A percentile compares a stretch with the other conserved stretches of the same genome.
phyloP scores from a whole-genome alignment of 2,888 invertebrate genomes.

The Mycalesis mineus region DNA sequence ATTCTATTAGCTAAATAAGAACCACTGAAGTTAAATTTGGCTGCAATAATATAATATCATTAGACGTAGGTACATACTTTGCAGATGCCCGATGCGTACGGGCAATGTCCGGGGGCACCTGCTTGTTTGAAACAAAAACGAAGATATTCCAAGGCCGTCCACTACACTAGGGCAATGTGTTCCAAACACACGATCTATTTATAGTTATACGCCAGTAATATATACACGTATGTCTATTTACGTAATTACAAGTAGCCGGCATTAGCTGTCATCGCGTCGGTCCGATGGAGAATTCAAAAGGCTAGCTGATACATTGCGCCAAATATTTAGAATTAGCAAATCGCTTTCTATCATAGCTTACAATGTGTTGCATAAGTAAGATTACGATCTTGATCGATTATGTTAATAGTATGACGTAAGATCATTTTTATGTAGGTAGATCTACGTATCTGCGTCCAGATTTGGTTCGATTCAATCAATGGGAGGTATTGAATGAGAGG shows the following conservation, averaged over 20 bases:
- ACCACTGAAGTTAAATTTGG: too few relatives aligned
- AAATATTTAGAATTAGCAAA: conserved; percentile 43
- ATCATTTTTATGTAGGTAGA: conserved; percentile 43
- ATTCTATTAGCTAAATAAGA: too few relatives aligned
- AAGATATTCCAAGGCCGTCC: conserved; percentile 22
- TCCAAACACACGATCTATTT: conserved; percentile 25
- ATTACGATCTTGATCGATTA: conserved; percentile 70
- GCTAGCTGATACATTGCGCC: conserved; percentile 22
- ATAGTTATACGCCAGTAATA: conserved; percentile 33
- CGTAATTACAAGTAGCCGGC: conserved; percentile 4
- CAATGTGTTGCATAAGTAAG: conserved; percentile 52
- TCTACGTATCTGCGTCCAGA: conserved; percentile 48
- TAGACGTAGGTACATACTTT: background rate
- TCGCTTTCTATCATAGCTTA: conserved; percentile 56
- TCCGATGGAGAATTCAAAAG: conserved; percentile 8
- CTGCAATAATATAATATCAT: too few relatives aligned
- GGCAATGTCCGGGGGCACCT: background rate
- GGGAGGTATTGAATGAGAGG: conserved; percentile 45
- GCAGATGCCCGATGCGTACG: background rate
- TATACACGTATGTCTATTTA: conserved; percentile 21
- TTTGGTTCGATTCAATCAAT: conserved; percentile 48
- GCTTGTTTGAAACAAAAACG: conserved; percentile 12
- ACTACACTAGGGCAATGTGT: conserved; percentile 18
- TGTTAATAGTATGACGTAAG: conserved; percentile 66
- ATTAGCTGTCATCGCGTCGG: background rate